Percentiles rank a stretch among this genome's conserved stretches.
Evolutionary conservation across 2,888 invertebrate species (phyloP).

Genomic region (Ecliptopera silaceata): DNA sequence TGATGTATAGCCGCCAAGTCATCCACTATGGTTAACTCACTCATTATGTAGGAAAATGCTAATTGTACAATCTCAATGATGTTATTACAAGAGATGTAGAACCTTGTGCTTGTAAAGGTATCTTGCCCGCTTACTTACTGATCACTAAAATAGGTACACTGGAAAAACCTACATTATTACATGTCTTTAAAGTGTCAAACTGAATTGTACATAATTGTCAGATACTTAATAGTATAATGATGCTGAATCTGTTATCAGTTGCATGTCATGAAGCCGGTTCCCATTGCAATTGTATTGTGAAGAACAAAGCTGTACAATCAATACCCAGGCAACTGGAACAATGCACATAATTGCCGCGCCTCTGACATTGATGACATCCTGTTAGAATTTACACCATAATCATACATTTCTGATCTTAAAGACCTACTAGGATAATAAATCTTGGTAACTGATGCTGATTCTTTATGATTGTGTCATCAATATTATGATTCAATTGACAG

Average conservation of each 20-base stretch:
- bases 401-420: neutral
- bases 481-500: no score
- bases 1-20: constrained; percentile 33
- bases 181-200: no score
- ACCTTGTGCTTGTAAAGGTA: constrained; percentile 10
- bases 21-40: constrained; percentile 35
- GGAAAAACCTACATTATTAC: no score
- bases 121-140: constrained; percentile 4
- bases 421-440: no score
- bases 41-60: constrained; percentile 32
- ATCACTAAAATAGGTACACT: neutral
- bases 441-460: no score
- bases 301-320: constrained; percentile 5
- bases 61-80: constrained; percentile 29
- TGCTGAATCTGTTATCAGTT: constrained; percentile 7
- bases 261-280: constrained; percentile 15
- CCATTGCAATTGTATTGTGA: constrained; percentile 21
- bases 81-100: constrained; percentile 20
- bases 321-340: constrained; percentile 18
- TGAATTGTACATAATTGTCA: no score
- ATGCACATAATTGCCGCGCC: constrained; percentile 15
- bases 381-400: neutral
- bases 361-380: constrained; percentile 18
- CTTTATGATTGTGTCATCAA: no score
- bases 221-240: neutral